phyloP scores from a whole-genome alignment of 2,888 invertebrate species.

The Creontiades dilutus region DNA sequence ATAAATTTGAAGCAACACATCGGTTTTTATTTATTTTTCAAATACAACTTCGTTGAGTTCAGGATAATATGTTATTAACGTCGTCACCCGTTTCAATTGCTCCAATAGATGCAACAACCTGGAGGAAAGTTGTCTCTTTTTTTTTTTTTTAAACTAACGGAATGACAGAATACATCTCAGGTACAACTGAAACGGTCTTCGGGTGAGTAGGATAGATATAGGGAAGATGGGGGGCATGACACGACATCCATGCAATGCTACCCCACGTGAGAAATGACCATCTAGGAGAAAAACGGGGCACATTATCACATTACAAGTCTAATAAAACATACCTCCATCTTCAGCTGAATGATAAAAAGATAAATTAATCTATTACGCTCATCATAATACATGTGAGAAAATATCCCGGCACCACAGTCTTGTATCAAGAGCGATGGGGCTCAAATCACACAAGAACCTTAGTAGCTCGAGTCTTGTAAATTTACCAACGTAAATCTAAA shows the following conservation, averaged over 20 bases:
- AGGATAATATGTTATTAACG: too few relatives aligned
- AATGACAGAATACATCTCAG: conserved; percentile 17
- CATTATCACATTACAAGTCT: conserved; percentile 27
- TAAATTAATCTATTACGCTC: conserved; percentile 57
- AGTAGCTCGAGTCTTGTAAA: too few relatives aligned
- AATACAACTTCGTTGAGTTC: too few relatives aligned
- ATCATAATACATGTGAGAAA: conserved; percentile 1
- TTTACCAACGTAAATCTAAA: too few relatives aligned
- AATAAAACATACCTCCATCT: conserved; percentile 64
- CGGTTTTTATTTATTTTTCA: too few relatives aligned
- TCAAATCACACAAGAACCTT: too few relatives aligned
- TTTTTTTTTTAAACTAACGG: not conserved
- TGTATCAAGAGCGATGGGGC: too few relatives aligned
- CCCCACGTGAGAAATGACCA: conserved; percentile 41
- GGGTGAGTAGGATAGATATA: conserved; percentile 2
- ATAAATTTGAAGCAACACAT: too few relatives aligned
- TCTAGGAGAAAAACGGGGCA: conserved; percentile 57
- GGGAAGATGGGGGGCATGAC: conserved; percentile 24
- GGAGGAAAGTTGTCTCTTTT: too few relatives aligned
- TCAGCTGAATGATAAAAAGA: conserved; percentile 66
- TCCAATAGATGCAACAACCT: not conserved
- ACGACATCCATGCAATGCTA: conserved; percentile 65
- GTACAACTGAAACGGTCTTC: not conserved
- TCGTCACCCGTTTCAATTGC: not conserved
- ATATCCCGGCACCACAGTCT: not conserved